Evolutionary conservation across 2,888 invertebrate species (phyloP), one percentile per base, ranked within the genome.

Genomic region (Syrphus vitripennis): DNA sequence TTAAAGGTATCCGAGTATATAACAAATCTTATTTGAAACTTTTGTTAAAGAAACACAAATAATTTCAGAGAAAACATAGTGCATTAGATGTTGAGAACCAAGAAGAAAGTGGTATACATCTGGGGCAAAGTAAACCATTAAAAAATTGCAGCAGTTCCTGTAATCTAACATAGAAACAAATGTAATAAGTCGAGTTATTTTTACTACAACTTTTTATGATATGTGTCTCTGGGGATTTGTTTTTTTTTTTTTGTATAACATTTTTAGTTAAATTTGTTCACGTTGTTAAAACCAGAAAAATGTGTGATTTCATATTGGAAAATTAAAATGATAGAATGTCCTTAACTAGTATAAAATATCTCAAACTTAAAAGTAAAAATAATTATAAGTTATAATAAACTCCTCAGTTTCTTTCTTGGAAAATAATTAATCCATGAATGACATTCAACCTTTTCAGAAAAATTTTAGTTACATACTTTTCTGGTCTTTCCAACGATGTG

Each of bases 11-110:
- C 6, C 12, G 14, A 12, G 1, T 7, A 10, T n/a, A 14, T 5
- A 0, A 0, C 3, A 14, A 2, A 5, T 0, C 3, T 26, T 50
- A 24, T 50, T n/a, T n/a, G 3, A 7, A 24, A 3, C 14, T 24
- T 50, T 50, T 14, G 7, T 24, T 50, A 2, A 14, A 3, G 3
- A 37, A n/a, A 57, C 5, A 24, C 1, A 24, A n/a, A 21, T 10
- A 9, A 71, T 94, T 94, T 61, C 93, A 97, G 96, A 94, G 96
- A 90, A 94, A 96, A 89, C 95, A 96, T 89, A 97, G 97, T 89
- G 94, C 93, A 89, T 90, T 90, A 70, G 95, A 94, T 88, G 94
- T 95, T 89, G 94, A 95, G 77, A 94, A 94, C 5, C 94, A 94
- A 31, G 93, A 93, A 21, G 94, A 95, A 76, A 93, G 94, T 48